Base-by-base conservation (phyloP, 2,797 vertebrate species). In the Acrossocheilus fasciatus region DNA sequence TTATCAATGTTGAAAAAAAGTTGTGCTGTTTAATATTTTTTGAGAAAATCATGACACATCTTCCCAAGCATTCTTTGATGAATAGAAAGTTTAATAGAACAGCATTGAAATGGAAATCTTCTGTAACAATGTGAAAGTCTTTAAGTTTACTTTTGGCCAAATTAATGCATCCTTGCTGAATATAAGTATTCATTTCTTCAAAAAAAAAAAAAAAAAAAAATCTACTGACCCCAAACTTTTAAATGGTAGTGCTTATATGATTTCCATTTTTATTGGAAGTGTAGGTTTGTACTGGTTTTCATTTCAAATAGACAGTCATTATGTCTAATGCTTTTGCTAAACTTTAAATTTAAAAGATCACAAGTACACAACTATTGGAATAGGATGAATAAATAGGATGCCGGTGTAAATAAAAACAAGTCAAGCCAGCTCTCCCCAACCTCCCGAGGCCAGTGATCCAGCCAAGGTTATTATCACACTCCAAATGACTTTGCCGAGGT, bases 401-500 rank as follows among this genome's bases (percentile, higher is more conserved):
- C 43, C 8, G 3, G 62, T 64, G 75, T 87, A 83, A 85, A 88
- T 70, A 83, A 86, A 73, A 82, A 45, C 70, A 87, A 90, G 82
- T 84, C 72, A 86, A 77, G 84, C 83, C 81, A 72, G 20, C 66
- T 52, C 57, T 82, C 47, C 50, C 68, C 73, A 78, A 79, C 43
- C 83, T 82, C 73, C 17, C 17, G 86, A 23, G 59, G 76, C 78
- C n/a, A 79, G 62, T 23, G 64, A 57, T 70, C 36, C 64, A 66
- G 57, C 20, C 66, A 83, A 43, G 52, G 69, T 83, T 85, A 45
- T 70, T 79, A 68, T 52, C 76, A 83, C 52, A 83, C 73, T 82
- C 62, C 62, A 88, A 88, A 89, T 82, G 79, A 85, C 84, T 89
- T 87, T 86, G 64, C 59, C 68, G 74, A 85, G 88, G 82, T 86